Percentiles rank a stretch among this genome's conserved stretches.
These are phyloP conservation scores for Cichlasoma orientale DNA, from an alignment of 2,797 vertebrate genomes.

Conservation along the genomic window DNA sequence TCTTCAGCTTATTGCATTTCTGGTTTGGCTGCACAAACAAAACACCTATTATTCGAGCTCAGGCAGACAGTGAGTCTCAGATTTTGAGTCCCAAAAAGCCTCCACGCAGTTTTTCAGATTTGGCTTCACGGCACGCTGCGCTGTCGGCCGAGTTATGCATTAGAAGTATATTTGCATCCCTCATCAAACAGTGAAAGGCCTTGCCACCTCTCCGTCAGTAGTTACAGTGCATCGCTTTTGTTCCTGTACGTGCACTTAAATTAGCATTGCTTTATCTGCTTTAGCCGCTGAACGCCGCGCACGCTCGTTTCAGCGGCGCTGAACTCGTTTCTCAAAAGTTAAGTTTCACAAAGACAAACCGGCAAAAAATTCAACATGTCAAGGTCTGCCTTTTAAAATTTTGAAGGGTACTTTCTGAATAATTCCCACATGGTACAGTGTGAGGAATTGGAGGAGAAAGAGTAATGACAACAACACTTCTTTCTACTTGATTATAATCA, in stretches of 20 bases:
- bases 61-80: accelerated
- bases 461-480: conserved; percentile 1
- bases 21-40: background rate
- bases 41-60: background rate
- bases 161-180: background rate
- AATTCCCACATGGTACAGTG: conserved; percentile 19
- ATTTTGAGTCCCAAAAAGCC: background rate
- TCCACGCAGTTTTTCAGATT: background rate
- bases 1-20: background rate
- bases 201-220: background rate
- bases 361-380: conserved; percentile 9
- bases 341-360: background rate
- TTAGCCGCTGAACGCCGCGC: background rate
- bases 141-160: background rate
- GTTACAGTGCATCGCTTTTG: background rate
- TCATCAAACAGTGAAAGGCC: background rate
- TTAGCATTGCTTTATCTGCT: background rate
- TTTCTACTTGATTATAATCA: conserved; percentile 21
- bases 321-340: conserved; percentile 1
- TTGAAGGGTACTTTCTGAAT: conserved; percentile 12
- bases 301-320: background rate
- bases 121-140: accelerated
- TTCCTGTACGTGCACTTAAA: background rate
- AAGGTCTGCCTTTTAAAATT: conserved; percentile 28
- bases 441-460: background rate